phyloP scores from a whole-genome alignment of 2,113 vertebrate genomes.

The Barbus barbus region DNA sequence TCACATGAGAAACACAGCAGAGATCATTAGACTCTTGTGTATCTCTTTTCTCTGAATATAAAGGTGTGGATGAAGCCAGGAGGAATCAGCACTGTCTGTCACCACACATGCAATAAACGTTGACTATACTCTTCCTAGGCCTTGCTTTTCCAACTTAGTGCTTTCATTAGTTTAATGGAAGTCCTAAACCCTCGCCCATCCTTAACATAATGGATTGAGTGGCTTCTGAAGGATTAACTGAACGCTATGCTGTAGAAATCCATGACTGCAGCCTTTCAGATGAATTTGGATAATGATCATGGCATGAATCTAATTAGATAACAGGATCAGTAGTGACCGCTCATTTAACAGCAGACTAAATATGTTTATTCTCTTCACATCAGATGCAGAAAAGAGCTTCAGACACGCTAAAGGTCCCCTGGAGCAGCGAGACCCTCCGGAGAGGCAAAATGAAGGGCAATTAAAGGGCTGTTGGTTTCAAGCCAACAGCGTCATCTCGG shows the following conservation, averaged over 20 bases:
- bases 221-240: not conserved
- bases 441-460: not conserved
- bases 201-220: not conserved
- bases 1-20: not conserved
- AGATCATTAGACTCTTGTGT: not conserved
- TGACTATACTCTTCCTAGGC: not conserved
- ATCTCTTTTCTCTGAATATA: not conserved
- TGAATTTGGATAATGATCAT: not conserved
- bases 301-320: not conserved
- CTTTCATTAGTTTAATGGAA: slow-evolving; percentile 5
- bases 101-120: too few species aligned
- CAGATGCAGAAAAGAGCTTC: not conserved
- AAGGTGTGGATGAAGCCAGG: not conserved
- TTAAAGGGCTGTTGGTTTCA: not conserved
- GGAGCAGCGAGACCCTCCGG: not conserved
- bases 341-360: slow-evolving; percentile 23
- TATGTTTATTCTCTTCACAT: not conserved
- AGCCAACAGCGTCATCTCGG: not conserved
- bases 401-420: not conserved
- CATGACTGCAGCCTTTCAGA: not conserved
- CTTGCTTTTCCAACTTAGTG: not conserved
- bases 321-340: slow-evolving; percentile 2
- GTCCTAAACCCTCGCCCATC: not conserved
- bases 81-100: not conserved
- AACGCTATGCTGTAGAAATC: not conserved